Evolutionary conservation across 2,113 vertebrate genomes (phyloP).

Genomic region (Pseudopipra pipra): DNA sequence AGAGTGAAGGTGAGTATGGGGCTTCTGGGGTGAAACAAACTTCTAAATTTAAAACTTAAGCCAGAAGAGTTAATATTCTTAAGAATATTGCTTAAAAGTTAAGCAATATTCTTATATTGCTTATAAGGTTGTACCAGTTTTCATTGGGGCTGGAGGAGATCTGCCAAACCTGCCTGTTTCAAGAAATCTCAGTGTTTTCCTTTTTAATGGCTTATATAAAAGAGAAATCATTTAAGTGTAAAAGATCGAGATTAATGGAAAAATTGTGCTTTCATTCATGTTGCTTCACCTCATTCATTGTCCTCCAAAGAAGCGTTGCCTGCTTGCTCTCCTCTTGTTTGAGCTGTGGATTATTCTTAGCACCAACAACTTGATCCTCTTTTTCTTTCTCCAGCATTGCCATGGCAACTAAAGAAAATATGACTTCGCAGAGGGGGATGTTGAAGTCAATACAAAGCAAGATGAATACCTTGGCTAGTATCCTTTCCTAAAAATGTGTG

Average conservation of each 20-base stretch:
- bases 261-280: conserved; percentile 19
- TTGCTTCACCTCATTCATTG: conserved; percentile 21
- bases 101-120: background rate
- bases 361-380: conserved; percentile 27
- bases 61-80: background rate
- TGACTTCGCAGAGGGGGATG: conserved; percentile 94
- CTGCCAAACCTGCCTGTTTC: background rate
- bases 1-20: background rate
- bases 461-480: conserved; percentile 99
- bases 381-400: conserved; percentile 84
- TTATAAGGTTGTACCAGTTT: background rate
- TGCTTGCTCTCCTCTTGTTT: conserved; percentile 28
- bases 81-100: no score
- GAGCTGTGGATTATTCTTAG: conserved; percentile 48
- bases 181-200: background rate
- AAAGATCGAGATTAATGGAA: background rate
- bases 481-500: conserved; percentile 79
- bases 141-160: background rate
- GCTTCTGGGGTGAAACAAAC: background rate
- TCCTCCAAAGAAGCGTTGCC: background rate
- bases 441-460: conserved; percentile 96
- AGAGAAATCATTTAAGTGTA: background rate
- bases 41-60: background rate
- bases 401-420: conserved; percentile 99
- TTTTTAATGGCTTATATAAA: background rate